phyloP scores from a whole-genome alignment of 2,113 vertebrate species.

The Mus pahari region DNA sequence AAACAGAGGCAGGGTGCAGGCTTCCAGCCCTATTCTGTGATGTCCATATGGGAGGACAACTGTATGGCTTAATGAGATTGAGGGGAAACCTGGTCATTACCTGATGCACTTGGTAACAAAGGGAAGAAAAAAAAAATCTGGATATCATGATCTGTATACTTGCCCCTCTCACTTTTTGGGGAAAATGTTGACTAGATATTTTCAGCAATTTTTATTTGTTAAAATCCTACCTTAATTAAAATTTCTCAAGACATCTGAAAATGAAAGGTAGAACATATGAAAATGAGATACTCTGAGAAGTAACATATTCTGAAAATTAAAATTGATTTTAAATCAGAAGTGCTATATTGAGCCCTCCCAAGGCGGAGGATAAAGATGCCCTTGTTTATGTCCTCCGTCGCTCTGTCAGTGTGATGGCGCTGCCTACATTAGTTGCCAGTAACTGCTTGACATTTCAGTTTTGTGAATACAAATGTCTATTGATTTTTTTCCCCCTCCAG shows the following conservation, averaged over 20 bases:
- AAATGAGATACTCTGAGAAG: constrained; percentile 46
- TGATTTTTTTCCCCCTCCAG: background rate
- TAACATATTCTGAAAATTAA: constrained; percentile 53
- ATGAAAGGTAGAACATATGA: constrained; percentile 30
- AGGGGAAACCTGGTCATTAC: background rate
- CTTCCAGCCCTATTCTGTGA: background rate
- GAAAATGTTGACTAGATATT: constrained; percentile 27
- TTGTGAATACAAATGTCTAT: constrained; percentile 50
- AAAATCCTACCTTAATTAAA: constrained; percentile 50
- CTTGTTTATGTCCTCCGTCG: background rate
- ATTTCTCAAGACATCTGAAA: constrained; percentile 21
- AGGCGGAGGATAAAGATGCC: background rate
- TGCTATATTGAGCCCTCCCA: background rate
- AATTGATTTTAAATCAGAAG: constrained; percentile 50
- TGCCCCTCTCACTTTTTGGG: background rate
- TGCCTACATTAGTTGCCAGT: constrained; percentile 17
- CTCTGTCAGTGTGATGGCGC: background rate
- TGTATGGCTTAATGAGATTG: constrained; percentile 30
- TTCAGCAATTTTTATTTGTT: constrained; percentile 52
- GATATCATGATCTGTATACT: background rate
- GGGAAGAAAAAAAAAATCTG: background rate
- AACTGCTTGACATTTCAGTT: constrained; percentile 52
- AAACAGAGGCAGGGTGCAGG: constrained; percentile 17
- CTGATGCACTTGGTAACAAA: constrained; percentile 34
- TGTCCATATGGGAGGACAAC: background rate